Evolutionary conservation across 2,113 vertebrate genomes (phyloP).

Genomic region (Peromyscus maniculatus): DNA sequence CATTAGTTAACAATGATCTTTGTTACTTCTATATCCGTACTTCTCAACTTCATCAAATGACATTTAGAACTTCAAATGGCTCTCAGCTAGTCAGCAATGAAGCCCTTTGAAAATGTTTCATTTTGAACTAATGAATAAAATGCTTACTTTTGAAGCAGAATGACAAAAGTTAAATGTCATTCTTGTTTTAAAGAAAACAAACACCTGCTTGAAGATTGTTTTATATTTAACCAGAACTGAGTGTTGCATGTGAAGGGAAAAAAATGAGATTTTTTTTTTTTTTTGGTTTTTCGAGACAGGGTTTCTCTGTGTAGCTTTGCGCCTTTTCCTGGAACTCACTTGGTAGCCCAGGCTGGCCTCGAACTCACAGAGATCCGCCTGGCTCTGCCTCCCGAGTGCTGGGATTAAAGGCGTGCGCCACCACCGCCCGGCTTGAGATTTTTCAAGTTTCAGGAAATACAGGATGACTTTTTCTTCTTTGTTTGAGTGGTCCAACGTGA

Average conservation of each 20-base stretch:
- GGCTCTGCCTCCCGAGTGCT: too few relatives aligned
- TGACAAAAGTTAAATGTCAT: conserved; percentile 73
- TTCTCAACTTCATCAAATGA: conserved; percentile 70
- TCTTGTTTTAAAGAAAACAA: conserved; percentile 81
- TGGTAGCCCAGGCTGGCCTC: too few relatives aligned
- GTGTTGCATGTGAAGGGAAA: conserved; percentile 53
- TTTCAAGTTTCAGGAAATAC: conserved; percentile 62
- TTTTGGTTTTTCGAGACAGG: too few relatives aligned
- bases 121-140: conserved; percentile 81
- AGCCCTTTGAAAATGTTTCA: conserved; percentile 76
- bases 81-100: conserved; percentile 63
- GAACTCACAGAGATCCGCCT: too few relatives aligned
- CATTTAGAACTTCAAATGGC: conserved; percentile 76
- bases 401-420: too few relatives aligned
- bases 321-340: too few relatives aligned
- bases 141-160: conserved; percentile 72
- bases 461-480: background rate
- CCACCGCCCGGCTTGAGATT: too few relatives aligned
- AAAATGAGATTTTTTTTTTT: conserved; percentile 63
- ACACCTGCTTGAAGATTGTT: conserved; percentile 73
- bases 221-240: conserved; percentile 69
- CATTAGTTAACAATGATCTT: conserved; percentile 63
- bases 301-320: too few relatives aligned
- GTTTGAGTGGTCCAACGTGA: conserved; percentile 40
- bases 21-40: conserved; percentile 61